Base-by-base conservation (phyloP, 2,797 vertebrate genomes). In the Loris lydekkerianus region DNA sequence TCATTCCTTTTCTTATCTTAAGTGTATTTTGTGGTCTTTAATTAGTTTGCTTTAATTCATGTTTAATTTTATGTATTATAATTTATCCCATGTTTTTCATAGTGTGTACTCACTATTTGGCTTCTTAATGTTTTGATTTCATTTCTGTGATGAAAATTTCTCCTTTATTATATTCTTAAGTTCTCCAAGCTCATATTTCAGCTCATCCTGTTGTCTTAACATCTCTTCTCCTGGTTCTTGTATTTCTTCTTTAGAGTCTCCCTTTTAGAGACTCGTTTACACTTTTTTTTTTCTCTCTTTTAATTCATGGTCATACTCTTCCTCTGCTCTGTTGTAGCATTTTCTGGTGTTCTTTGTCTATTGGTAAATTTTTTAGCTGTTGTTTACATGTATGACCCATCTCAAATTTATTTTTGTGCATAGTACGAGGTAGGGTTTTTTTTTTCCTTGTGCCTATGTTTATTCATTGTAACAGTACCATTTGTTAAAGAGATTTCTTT, bases 401-500 rank as follows among this genome's bases (percentile, higher is more conserved):
- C 82, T 87, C 67, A 65, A 53, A 27, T 73, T 72, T 73, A 60
- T 75, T 78, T 89, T 61, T 91, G 21, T 75, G 10, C n/a, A 18
- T n/a, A 63, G 14, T 40, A 3, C 27, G 53, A 73, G 43, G 10
- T 56, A 37, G 6, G 18, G 7, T 29, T 56, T 75, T 60, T 17
- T 81, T 67, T 86, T 72, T 60, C 27, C 34, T 61, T 61, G 77
- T 58, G 14, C 29, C 23, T 78, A 29, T 72, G 20, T 60, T 94
- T 80, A 58, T 46, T 5, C 13, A 60, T 18, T 60, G 14, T 69
- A 94, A 76, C 7, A 84, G 11, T 9, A 76, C 46, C 20, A 85
- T 70, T 80, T 58, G 34, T 91, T 93, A 60, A 91, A 83, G 84
- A 27, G 1, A n/a, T 90, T 81, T 63, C 61, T 29, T 61, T 56